Base-by-base conservation (phyloP, 2,113 vertebrate genomes). In the Scomber scombrus region DNA sequence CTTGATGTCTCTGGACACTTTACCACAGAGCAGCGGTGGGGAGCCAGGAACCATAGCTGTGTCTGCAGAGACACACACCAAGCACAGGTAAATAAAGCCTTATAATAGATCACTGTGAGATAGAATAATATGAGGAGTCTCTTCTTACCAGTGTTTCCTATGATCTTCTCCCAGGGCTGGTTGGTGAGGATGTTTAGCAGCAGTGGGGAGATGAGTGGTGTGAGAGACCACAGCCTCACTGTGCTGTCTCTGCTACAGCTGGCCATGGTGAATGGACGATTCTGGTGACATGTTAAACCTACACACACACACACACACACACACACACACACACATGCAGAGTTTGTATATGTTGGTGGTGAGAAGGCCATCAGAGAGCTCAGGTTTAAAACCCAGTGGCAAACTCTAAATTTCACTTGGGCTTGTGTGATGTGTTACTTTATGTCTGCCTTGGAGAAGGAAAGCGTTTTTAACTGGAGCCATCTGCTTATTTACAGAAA, bases 221-320 rank as follows among this genome's bases (percentile, higher is more conserved):
- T 94, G 81, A 99, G 85, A 3, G 98, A 98, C 98, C 98, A 99
- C 16, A 99, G 96, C 60, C 98, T 94, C 80, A 99, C 97, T 3
- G 98, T 99, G 12, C 98, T 99, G 90, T 99, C 98, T 51, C 98
- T 96, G 76, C 97, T 99, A 64, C 98, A 99, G 73, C 97, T 99
- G 1, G 98, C 98, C 97, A 99, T 96, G 10, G 97, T 99, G 92
- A 99, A 99, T 0, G 98, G 98, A 43, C 96, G 95, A 60, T 88
- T 96, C 19, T 97, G 97, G 71, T 99, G 98, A 70, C 97, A 99
- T 0, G 98, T 97, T 77, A 99, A 85, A 66, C 98, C 98, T 99
- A 82, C 43, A 56, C 13, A 63, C n/a, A 66, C 6, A 74, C 3
- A 65, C 43, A 56, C 47, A n/a, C 43, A 56, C 47, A n/a, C 43